Evolutionary conservation across 2,113 vertebrate species (phyloP).

Genomic region (Orycteropus afer): DNA sequence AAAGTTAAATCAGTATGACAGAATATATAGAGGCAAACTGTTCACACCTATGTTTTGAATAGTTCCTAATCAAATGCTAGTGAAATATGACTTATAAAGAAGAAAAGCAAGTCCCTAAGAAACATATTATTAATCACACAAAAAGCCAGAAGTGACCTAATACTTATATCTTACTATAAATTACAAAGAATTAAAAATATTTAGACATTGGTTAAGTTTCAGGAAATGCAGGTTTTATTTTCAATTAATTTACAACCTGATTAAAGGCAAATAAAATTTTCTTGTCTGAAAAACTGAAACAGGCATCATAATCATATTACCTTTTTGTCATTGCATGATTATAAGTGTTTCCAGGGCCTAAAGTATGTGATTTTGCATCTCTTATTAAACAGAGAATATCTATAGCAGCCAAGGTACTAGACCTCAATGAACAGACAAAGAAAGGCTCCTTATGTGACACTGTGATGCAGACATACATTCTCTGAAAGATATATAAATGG

Average conservation of each 20-base stretch:
- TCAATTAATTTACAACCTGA: not conserved
- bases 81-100: conserved; percentile 19
- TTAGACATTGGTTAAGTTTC: conserved; percentile 34
- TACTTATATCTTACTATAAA: not conserved
- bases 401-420: conserved; percentile 40
- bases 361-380: not conserved
- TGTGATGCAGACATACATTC: conserved; percentile 21
- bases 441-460: conserved; percentile 27
- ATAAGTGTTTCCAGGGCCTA: conserved; percentile 18
- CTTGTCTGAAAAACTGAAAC: conserved; percentile 35
- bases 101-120: conserved; percentile 32
- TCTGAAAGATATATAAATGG: conserved; percentile 58
- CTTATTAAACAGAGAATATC: not conserved
- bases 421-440: conserved; percentile 46
- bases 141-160: not conserved
- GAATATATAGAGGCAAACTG: conserved; percentile 30
- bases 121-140: conserved; percentile 19
- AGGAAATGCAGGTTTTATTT: conserved; percentile 54
- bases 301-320: not conserved
- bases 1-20: not conserved
- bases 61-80: conserved; percentile 6
- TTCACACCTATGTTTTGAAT: not conserved
- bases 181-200: conserved; percentile 27
- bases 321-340: conserved; percentile 17
- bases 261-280: conserved; percentile 38